Conservation (phyloP, 2,797 vertebrate species). For the Pantherophis vulpinus region DNA sequence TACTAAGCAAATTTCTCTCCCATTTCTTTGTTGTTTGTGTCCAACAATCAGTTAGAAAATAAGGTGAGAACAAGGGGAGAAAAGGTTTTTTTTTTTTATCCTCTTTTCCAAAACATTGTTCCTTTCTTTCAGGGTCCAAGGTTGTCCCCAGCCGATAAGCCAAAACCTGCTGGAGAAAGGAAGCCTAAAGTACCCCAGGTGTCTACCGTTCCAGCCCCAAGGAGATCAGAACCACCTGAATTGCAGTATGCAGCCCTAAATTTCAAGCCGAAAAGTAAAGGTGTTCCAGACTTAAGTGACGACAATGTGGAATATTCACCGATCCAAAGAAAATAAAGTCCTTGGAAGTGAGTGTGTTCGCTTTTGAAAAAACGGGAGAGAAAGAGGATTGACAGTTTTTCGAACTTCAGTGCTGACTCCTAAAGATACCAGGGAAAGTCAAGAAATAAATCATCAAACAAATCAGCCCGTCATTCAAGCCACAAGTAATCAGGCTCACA, state of each 20-base stretch:
- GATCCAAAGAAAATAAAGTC: conserved; percentile 26
- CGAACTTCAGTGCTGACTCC: not conserved
- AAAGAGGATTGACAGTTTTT: not conserved
- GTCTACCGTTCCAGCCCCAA: not conserved
- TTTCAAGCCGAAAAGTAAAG: not conserved
- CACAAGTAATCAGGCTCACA: not conserved
- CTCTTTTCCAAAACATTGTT: not conserved
- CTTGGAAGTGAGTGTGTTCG: not conserved
- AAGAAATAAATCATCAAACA: not conserved
- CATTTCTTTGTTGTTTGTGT: not conserved
- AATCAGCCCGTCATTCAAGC: not conserved
- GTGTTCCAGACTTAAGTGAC: rapidly evolving
- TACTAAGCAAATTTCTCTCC: not conserved
- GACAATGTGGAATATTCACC: conserved; percentile 17
- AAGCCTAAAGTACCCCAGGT: not conserved
- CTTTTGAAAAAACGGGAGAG: not conserved
- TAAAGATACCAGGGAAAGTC: not conserved
- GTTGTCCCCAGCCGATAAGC: not conserved
- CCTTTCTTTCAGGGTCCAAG: conserved; percentile 1
- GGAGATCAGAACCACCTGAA: not conserved
- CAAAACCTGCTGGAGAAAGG: not conserved
- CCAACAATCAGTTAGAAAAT: not conserved
- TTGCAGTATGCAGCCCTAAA: conserved; percentile 43
- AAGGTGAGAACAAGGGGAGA: not conserved
- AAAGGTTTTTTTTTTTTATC: not conserved